Conservation (phyloP, 2,797 vertebrate genomes). For the Cebuella pygmaea region DNA sequence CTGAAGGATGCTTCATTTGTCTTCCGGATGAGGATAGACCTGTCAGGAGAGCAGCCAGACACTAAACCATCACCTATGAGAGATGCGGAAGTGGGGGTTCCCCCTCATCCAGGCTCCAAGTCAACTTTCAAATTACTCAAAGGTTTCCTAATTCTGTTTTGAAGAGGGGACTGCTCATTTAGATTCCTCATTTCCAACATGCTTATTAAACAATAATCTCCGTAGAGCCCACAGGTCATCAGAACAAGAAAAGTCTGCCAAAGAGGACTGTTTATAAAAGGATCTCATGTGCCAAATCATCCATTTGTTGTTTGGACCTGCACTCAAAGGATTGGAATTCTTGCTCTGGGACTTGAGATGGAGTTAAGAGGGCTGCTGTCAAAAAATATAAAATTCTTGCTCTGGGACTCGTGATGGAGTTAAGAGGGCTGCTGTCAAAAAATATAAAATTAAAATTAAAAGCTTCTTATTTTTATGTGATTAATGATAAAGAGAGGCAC, state of each 20-base stretch:
- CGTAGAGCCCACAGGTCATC: background rate
- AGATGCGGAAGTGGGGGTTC: background rate
- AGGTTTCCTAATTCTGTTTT: background rate
- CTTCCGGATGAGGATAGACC: background rate
- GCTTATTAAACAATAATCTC: background rate
- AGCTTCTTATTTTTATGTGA: slow-evolving; percentile 18
- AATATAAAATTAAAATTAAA: slow-evolving; percentile 26
- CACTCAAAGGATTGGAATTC: background rate
- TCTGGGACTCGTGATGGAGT: background rate
- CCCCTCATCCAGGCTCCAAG: background rate
- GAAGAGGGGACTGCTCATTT: background rate
- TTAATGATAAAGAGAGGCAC: slow-evolving; percentile 20
- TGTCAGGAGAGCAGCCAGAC: background rate
- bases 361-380: background rate
- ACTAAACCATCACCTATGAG: background rate
- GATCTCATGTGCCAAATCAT: background rate
- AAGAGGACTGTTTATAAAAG: background rate
- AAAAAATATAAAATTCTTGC: slow-evolving; percentile 34
- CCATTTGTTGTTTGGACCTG: background rate
- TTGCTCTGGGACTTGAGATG: background rate
- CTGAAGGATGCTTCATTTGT: background rate
- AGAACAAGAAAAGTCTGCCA: background rate
- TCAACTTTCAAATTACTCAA: background rate
- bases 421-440: background rate
- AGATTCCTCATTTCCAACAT: background rate